Base-by-base conservation (phyloP, 2,113 vertebrate species). In the Cygnus buccinator region DNA sequence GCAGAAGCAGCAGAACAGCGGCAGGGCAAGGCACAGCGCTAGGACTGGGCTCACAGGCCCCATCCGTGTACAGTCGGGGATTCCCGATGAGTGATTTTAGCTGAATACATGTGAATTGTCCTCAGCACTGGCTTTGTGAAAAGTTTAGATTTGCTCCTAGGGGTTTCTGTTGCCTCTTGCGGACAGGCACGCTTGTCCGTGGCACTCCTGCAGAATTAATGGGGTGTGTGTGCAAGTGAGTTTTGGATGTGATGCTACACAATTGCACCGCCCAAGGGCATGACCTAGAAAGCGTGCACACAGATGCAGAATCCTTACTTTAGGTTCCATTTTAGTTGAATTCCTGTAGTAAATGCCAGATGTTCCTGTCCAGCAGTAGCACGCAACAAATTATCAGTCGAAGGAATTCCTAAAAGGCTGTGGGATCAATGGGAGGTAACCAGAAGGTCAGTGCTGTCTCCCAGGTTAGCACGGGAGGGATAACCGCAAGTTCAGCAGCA, bases 261-360 rank as follows among this genome's bases (percentile, higher is more conserved):
- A 66, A 10, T 3, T 80, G 28, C 58, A 59, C 76, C 1, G 1
- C 12, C 21, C 39, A 52, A 5, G 3, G 9, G 18, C 2, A 1
- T 37, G 41, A 83, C 33, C 52, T 72, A 43, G 43, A 78, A 81
- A 84, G 46, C 46, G 44, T 29, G 65, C 13, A 46, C 7, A 22
- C 3, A 54, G 39, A 62, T 4, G 3, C 26, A 71, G 55, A 66
- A 67, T 76, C 18, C 33, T 82, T 82, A 41, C 26, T 3, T 86
- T 65, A 91, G 6, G 9, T 19, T 86, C 41, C 37, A 17, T 86
- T 82, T 22, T 23, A 52, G 35, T 50, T 76, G 61, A 62, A 77
- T 41, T 58, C 33, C 75, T 88, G 61, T 58, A 59, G 75, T 10
- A 26, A 87, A 87, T 33, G 22, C 11, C 26, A 86, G 31, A 18